phyloP scores from a whole-genome alignment of 2,888 invertebrate species.

The Parascotia fuliginaria region DNA sequence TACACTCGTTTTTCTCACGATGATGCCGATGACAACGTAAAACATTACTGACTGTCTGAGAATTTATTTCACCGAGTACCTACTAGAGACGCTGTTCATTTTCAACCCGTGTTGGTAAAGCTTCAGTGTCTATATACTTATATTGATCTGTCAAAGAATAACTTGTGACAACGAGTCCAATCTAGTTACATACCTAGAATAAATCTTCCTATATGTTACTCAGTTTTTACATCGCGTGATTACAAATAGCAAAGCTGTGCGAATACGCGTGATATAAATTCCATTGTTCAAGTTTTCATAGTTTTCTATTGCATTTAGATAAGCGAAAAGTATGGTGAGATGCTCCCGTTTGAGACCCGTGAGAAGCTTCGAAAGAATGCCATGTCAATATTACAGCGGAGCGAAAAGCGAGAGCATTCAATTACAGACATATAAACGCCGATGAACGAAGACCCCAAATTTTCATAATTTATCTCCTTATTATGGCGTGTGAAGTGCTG shows the following conservation, averaged over 20 bases:
- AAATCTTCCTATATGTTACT: constrained; percentile 21
- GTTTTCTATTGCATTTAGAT: constrained; percentile 22
- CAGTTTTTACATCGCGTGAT: constrained; percentile 17
- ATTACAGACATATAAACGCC: constrained; percentile 56
- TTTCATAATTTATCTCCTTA: constrained; percentile 36
- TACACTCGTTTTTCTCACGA: too few relatives aligned
- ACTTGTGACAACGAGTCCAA: constrained; percentile 23
- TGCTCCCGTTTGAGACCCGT: constrained; percentile 41
- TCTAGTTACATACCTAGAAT: too few relatives aligned
- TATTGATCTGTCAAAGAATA: constrained; percentile 20
- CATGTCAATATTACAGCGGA: constrained; percentile 54
- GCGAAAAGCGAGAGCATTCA: constrained; percentile 66
- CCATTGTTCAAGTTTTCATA: constrained; percentile 18
- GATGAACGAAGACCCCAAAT: constrained; percentile 39
- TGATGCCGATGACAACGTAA: too few relatives aligned
- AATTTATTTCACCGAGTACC: too few relatives aligned
- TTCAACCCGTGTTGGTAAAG: too few relatives aligned
- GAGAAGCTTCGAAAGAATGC: constrained; percentile 51
- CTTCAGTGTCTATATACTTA: too few relatives aligned
- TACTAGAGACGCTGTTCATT: too few relatives aligned
- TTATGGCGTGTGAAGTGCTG: constrained; percentile 14
- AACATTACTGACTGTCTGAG: too few relatives aligned
- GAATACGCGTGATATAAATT: constrained; percentile 14
- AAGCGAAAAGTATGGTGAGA: constrained; percentile 26
- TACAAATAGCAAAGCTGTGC: constrained; percentile 5